These are phyloP conservation scores for Mesorhabditis sp. DNA, from an alignment of 2,888 invertebrate genomes.

Conservation along the genomic window DNA sequence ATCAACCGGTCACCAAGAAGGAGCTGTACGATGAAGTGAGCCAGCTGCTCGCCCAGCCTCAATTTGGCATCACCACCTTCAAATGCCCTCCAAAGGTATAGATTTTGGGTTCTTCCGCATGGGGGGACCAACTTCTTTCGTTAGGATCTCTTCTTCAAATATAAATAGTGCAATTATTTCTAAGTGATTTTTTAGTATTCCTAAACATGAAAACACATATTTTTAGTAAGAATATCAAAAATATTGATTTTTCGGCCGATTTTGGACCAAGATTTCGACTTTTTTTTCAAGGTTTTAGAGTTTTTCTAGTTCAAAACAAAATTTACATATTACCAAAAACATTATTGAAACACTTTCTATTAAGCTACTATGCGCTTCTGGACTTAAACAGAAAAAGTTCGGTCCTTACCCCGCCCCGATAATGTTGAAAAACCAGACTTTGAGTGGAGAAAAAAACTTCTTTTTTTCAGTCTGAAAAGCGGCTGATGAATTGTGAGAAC, in stretches of 20 bases:
- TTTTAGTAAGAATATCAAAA: not conserved
- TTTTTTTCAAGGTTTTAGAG: no score
- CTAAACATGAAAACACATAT: constrained; percentile 7
- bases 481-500: constrained; percentile 50
- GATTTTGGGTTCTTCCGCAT: not conserved
- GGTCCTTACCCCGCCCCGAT: no score
- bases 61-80: not conserved
- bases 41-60: not conserved
- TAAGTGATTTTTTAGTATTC: constrained; percentile 4
- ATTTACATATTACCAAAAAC: no score
- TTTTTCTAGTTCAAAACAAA: no score
- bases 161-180: not conserved
- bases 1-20: constrained; percentile 15
- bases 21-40: constrained; percentile 11
- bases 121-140: not conserved
- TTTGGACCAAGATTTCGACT: no score
- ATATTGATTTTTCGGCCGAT: constrained; percentile 3
- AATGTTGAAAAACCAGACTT: no score
- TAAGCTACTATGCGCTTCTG: no score
- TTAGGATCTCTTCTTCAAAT: constrained; percentile 10
- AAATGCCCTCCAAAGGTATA: not conserved
- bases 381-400: no score
- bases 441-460: no score
- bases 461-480: not conserved
- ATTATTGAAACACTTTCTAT: no score